phyloP scores from a whole-genome alignment of 2,888 invertebrate species.

The Volucella inflata region DNA sequence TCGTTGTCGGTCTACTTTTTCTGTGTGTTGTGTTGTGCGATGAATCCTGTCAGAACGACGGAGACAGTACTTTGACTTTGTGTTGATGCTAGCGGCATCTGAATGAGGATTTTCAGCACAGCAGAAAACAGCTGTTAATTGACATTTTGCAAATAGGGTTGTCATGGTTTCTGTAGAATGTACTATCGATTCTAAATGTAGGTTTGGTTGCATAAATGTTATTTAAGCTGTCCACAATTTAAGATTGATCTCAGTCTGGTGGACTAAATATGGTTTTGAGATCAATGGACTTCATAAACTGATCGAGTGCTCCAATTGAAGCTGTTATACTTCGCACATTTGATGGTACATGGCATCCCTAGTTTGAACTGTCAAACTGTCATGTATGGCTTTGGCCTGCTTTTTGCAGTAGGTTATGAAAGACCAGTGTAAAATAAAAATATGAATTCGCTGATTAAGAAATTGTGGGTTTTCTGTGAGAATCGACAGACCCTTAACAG shows the following conservation, averaged over 20 bases:
- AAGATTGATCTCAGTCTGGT: too few relatives aligned
- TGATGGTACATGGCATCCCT: conserved; percentile 33
- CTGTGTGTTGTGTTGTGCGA: conserved; percentile 42
- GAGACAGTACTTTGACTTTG: conserved; percentile 6
- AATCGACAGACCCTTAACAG: conserved; percentile 42
- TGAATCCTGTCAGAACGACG: conserved; percentile 64
- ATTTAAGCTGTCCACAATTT: too few relatives aligned
- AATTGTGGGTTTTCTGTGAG: conserved; percentile 43
- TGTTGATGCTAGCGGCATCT: conserved; percentile 48
- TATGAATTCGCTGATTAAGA: conserved; percentile 72
- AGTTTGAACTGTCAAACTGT: conserved; percentile 35
- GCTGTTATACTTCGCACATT: too few relatives aligned
- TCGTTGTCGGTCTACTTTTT: conserved; percentile 14
- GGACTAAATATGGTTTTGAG: too few relatives aligned
- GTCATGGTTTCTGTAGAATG: background rate
- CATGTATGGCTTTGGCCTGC: conserved; percentile 42
- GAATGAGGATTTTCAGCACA: background rate
- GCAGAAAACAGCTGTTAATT: conserved; percentile 32
- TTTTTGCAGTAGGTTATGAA: conserved; percentile 58
- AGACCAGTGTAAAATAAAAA: conserved; percentile 40
- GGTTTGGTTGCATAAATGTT: too few relatives aligned
- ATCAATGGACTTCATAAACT: too few relatives aligned
- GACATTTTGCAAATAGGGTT: conserved; percentile 18
- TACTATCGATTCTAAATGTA: background rate
- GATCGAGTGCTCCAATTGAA: too few relatives aligned